These are phyloP conservation scores for Oriolus oriolus DNA, from an alignment of 2,113 vertebrate species.

Conservation along the genomic window DNA sequence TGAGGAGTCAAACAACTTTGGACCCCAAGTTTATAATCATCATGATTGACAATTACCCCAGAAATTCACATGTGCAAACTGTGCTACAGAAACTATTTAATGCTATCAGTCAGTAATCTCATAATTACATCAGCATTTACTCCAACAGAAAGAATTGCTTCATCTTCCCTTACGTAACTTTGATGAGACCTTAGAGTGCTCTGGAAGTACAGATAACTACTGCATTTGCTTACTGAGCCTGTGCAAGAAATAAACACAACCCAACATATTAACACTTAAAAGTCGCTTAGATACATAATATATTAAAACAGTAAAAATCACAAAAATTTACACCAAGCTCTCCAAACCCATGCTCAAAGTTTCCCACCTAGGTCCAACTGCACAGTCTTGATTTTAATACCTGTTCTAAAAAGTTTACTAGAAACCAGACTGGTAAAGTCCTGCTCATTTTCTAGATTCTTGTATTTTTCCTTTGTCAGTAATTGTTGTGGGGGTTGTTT, in stretches of 20 bases:
- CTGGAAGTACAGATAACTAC: not conserved
- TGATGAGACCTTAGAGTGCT: not conserved
- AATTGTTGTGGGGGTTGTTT: not conserved
- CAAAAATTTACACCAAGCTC: not conserved
- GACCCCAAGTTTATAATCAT: not conserved
- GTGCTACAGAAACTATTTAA: not conserved
- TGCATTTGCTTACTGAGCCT: not conserved
- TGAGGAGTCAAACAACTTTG: not conserved
- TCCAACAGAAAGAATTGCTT: not conserved
- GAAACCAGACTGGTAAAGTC: not conserved
- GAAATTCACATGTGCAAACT: not conserved
- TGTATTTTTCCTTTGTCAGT: not conserved
- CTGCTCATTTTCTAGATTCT: not conserved
- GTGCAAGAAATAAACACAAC: not conserved
- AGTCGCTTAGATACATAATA: not conserved
- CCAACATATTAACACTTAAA: not conserved
- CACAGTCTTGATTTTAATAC: not conserved
- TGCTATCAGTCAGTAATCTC: not conserved
- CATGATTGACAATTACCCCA: not conserved
- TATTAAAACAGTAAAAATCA: not conserved
- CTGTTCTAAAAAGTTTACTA: not conserved
- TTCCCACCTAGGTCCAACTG: not conserved
- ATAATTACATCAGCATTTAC: not conserved
- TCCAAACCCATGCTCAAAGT: not conserved
- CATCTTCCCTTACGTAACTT: not conserved